These are phyloP conservation scores for Pampusana beccarii DNA, from an alignment of 2,113 vertebrate genomes.

Conservation along the genomic window DNA sequence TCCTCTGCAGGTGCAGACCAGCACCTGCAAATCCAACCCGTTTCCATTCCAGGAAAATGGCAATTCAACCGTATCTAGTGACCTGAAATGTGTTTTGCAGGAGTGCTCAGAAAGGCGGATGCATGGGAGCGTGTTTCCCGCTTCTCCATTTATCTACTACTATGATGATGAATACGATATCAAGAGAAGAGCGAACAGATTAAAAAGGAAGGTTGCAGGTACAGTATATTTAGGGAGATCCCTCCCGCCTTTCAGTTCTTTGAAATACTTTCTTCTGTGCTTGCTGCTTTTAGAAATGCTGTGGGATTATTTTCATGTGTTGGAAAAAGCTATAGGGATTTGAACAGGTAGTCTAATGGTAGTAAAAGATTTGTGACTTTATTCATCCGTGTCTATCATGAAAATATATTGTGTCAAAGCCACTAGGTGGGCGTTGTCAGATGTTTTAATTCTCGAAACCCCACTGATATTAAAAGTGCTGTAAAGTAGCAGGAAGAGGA, in stretches of 20 bases:
- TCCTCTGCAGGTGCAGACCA: background rate
- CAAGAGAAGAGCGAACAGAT: slow-evolving; percentile 63
- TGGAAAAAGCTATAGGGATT: background rate
- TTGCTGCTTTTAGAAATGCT: background rate
- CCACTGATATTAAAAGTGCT: background rate
- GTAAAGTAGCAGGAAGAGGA: background rate
- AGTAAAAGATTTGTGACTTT: background rate
- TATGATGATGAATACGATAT: slow-evolving; percentile 74
- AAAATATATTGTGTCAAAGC: background rate
- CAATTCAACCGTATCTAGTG: background rate
- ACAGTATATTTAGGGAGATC: background rate
- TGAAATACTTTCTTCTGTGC: background rate
- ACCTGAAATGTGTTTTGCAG: slow-evolving; percentile 71
- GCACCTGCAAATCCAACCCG: background rate
- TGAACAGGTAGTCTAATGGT: background rate
- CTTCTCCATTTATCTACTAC: slow-evolving; percentile 75
- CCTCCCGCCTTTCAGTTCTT: background rate
- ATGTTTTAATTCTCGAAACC: background rate
- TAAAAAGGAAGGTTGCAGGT: slow-evolving; percentile 78
- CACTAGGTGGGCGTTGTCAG: background rate
- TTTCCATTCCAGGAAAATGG: background rate
- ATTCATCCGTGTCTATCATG: background rate
- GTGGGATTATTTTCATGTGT: background rate
- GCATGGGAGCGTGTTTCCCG: slow-evolving; percentile 70
- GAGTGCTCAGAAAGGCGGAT: slow-evolving; percentile 77